A percentile compares a stretch with the other conserved stretches of the same genome.
Conservation (phyloP, 2,888 invertebrate genomes). For the Euzetes globulus region DNA sequence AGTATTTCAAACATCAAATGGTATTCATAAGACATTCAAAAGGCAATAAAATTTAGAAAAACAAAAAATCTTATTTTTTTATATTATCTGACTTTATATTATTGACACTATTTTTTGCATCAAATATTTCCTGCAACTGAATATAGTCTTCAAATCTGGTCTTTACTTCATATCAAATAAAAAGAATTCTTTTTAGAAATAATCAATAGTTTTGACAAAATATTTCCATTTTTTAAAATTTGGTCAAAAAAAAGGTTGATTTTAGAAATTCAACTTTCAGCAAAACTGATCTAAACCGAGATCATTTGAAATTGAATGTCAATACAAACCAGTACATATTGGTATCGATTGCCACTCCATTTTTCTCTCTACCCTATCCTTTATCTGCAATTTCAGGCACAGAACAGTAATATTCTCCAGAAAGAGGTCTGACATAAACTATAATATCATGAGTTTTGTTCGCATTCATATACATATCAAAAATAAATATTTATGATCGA, state of each 20-base stretch:
- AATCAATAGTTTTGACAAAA: no score
- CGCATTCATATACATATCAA: constrained; percentile 6
- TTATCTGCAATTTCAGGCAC: neutral
- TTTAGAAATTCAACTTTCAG: no score
- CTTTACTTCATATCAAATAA: neutral
- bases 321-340: no score
- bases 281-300: no score
- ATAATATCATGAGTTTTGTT: neutral
- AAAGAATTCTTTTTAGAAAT: no score
- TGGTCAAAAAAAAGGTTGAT: no score
- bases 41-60: neutral
- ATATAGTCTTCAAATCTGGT: neutral
- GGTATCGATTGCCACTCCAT: neutral
- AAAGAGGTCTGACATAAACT: neutral
- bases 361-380: neutral
- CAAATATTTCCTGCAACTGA: neutral
- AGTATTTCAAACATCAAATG: neutral
- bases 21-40: neutral
- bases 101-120: neutral
- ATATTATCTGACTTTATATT: neutral
- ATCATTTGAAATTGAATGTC: no score
- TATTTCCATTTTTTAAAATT: no score
- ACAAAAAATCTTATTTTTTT: neutral
- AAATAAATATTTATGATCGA: constrained; percentile 22
- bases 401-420: neutral